A percentile compares a stretch with the other conserved stretches of the same genome.
phyloP scores from a whole-genome alignment of 2,113 vertebrate species.

The Entosphenus tridentatus region DNA sequence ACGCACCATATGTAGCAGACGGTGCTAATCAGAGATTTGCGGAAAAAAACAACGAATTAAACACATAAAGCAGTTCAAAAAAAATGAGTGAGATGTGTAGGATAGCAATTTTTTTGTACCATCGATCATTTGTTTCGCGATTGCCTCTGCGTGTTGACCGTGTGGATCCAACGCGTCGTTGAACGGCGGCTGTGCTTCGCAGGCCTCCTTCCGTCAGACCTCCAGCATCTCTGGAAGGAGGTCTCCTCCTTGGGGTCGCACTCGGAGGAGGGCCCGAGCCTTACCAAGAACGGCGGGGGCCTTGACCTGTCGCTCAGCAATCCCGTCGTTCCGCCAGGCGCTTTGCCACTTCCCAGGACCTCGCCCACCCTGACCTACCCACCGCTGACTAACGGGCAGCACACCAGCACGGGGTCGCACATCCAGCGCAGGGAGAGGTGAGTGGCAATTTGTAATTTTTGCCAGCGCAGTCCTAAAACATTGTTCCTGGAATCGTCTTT shows the following conservation, averaged over 20 bases:
- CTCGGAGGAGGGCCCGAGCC: conserved; percentile 55
- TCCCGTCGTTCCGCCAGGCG: conserved; percentile 31
- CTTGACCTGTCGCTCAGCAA: conserved; percentile 62
- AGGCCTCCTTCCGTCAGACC: conserved; percentile 99
- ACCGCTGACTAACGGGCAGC: conserved; percentile 71
- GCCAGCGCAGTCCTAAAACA: too few relatives aligned
- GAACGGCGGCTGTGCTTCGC: conserved; percentile 45
- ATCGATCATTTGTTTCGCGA: too few relatives aligned
- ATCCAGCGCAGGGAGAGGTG: conserved; percentile 81
- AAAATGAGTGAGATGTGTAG: too few relatives aligned
- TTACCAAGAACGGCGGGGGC: conserved; percentile 44
- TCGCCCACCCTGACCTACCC: conserved; percentile 69
- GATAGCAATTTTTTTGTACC: too few relatives aligned
- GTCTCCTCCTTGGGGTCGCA: conserved; percentile 40
- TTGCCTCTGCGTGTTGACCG: too few relatives aligned
- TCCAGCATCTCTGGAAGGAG: conserved; percentile 99
- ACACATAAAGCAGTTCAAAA: too few relatives aligned
- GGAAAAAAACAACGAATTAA: too few relatives aligned
- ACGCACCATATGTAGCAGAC: too few relatives aligned
- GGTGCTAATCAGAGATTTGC: too few relatives aligned
- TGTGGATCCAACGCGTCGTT: too few relatives aligned
- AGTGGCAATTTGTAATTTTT: conserved; percentile 12
- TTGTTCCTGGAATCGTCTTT: too few relatives aligned
- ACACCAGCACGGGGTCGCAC: conserved; percentile 29
- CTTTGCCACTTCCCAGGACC: conserved; percentile 38